A percentile compares a stretch with the other conserved stretches of the same genome.
phyloP scores from a whole-genome alignment of 2,888 invertebrate species.

The Acanthosepion pharaonis region DNA sequence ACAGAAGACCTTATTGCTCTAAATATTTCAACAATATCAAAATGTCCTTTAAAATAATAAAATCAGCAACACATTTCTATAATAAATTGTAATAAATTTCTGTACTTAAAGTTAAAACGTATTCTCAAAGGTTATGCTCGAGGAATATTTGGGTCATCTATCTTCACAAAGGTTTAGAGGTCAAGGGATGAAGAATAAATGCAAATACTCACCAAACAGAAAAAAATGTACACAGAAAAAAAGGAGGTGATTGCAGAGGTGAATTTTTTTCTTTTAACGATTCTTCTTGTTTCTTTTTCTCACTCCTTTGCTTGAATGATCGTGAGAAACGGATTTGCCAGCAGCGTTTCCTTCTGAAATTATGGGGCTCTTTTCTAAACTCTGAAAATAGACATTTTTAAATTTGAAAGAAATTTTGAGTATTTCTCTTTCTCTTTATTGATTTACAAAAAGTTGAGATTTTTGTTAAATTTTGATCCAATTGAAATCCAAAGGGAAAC shows the following conservation, averaged over 20 bases:
- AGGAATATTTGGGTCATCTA: no score
- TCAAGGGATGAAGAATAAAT: neutral
- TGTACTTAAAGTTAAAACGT: no score
- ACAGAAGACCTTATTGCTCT: no score
- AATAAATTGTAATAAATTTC: no score
- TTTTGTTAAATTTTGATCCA: neutral
- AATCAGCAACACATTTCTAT: no score
- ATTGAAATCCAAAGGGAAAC: neutral
- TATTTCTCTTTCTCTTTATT: no score
- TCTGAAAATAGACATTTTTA: neutral
- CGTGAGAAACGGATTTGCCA: neutral
- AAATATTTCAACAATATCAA: no score
- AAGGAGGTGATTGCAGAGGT: neutral
- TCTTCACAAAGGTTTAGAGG: neutral
- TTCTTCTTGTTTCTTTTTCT: constrained; percentile 43
- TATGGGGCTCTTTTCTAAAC: neutral
- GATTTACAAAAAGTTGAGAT: no score
- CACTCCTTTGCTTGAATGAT: constrained; percentile 34
- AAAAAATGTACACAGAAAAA: neutral
- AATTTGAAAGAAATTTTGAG: neutral
- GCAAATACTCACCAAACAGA: neutral
- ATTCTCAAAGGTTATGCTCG: no score
- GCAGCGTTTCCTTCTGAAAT: neutral
- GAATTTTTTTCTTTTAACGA: neutral
- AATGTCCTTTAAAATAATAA: no score